Evolutionary conservation across 2,797 vertebrate genomes (phyloP), one percentile per base, ranked within the genome.

Genomic region (Molossus molossus): DNA sequence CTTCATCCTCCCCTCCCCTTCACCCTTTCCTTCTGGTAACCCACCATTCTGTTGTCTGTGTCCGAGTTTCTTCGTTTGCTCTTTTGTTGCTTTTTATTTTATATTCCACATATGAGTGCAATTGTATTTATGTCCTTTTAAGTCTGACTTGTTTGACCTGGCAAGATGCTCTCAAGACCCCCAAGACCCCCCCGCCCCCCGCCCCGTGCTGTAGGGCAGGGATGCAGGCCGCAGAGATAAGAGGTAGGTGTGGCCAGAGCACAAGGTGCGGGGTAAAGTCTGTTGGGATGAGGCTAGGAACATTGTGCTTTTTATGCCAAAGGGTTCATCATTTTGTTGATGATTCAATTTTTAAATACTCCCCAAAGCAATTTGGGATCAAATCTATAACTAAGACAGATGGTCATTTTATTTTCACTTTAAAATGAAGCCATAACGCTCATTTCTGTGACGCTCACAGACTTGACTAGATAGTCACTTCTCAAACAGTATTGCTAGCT

Each of bases 311-410:
- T 64, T 75, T 25, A 67, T 29, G 21, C n/a, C 55, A 77, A 75
- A 69, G 15, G 87, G 23, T 40, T 91, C 80, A 77, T 72, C 13
- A 14, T 77, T 94, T 90, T 85, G 37, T 82, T 55, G 21, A 84
- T 90, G 64, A 90, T 94, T 85, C 90, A 67, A 95, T 85, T 94
- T 93, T 85, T 48, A 45, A 65, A 96, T 57, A 21, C 11, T 50
- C 53, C 76, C 57, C 25, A 95, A 73, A 82, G 75, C 58, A 86
- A 88, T 86, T 80, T 87, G 58, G 45, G 92, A 95, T 92, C 53
- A 88, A 94, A 86, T 86, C 33, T 87, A 13, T 83, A 86, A 85
- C 80, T n/a, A 53, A 62, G 18, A 72, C 94, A 96, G 90, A 86
- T 76, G 73, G 64, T 37, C 83, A 86, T 62, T 97, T 95, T 48